phyloP scores from a whole-genome alignment of 2,888 invertebrate species.

The Platycnemis pennipes region DNA sequence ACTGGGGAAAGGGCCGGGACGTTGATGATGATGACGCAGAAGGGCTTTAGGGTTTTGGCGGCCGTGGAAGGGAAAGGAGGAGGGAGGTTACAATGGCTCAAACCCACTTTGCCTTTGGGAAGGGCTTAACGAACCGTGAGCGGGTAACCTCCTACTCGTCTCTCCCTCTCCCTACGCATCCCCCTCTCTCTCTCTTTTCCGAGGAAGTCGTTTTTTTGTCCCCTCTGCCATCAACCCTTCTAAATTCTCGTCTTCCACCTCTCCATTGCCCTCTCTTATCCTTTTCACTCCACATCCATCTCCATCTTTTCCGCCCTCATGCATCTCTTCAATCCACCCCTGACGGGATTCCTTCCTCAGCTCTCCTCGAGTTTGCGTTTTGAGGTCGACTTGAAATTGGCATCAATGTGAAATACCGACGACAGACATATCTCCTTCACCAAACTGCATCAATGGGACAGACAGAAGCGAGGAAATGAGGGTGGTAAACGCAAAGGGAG shows the following conservation, averaged over 20 bases:
- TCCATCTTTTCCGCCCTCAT: not conserved
- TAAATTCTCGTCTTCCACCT: not conserved
- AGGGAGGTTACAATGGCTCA: constrained; percentile 55
- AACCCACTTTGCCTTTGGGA: constrained; percentile 59
- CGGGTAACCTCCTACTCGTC: constrained; percentile 12
- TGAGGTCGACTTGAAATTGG: too few species aligned
- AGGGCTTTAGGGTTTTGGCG: constrained; percentile 28
- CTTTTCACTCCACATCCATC: not conserved
- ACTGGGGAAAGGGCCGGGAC: not conserved
- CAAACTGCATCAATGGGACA: too few species aligned
- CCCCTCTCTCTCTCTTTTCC: not conserved
- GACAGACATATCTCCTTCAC: too few species aligned
- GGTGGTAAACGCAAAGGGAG: too few species aligned
- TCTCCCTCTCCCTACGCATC: not conserved
- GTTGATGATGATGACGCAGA: constrained; percentile 48
- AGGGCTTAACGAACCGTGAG: constrained; percentile 63
- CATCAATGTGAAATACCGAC: too few species aligned
- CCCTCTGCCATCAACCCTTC: not conserved
- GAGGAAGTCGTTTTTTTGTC: constrained; percentile 23
- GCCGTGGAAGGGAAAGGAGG: not conserved
- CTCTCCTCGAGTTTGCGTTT: too few species aligned
- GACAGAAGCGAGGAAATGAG: too few species aligned
- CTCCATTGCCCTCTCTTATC: not conserved
- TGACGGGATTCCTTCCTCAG: too few species aligned
- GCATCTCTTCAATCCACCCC: not conserved